phyloP scores from a whole-genome alignment of 2,113 vertebrate genomes.

The Stercorarius parasiticus region DNA sequence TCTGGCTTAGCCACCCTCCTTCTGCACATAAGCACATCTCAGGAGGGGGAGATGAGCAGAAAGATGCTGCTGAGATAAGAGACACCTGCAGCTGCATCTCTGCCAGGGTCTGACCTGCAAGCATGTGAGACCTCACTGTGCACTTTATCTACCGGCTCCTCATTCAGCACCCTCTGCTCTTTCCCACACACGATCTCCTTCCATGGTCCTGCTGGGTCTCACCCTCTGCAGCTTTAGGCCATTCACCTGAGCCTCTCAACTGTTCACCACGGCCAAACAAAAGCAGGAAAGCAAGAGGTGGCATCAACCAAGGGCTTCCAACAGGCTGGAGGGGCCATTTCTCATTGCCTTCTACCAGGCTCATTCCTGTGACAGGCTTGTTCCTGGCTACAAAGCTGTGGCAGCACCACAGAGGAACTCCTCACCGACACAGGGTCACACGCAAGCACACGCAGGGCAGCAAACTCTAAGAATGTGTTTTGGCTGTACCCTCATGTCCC shows the following conservation, averaged over 20 bases:
- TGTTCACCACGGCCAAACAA: neutral
- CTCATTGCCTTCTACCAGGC: neutral
- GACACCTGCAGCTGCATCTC: neutral
- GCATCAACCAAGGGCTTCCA: neutral
- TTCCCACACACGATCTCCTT: neutral
- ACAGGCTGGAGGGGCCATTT: neutral
- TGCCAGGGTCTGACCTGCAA: neutral
- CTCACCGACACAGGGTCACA: neutral
- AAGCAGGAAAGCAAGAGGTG: neutral
- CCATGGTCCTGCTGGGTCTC: neutral
- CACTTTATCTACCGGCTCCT: neutral
- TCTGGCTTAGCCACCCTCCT: neutral
- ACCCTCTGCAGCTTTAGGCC: neutral
- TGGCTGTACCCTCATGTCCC: neutral
- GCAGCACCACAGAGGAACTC: neutral
- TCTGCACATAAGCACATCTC: neutral
- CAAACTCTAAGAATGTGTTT: neutral
- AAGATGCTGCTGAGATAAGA: neutral
- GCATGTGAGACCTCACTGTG: rapidly evolving
- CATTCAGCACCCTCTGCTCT: neutral
- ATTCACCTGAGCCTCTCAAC: neutral
- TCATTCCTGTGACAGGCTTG: neutral
- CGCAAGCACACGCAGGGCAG: neutral
- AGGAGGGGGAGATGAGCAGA: neutral
- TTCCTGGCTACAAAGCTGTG: neutral